Conservation (phyloP, 2,113 vertebrate genomes). For the Ascaphus truei region DNA sequence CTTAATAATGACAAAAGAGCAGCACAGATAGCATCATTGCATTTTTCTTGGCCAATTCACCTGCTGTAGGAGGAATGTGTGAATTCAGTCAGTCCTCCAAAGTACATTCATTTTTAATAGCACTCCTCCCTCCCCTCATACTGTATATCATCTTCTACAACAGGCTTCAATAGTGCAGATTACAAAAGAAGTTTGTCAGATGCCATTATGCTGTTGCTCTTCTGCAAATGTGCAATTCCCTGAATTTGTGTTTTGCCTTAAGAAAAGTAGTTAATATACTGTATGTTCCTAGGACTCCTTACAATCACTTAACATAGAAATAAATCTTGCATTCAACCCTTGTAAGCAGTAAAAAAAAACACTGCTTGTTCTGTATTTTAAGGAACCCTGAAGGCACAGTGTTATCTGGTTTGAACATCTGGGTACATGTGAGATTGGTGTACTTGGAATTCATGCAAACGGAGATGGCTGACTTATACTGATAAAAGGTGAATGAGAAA, state of each 20-base stretch:
- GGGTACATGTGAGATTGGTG: not conserved
- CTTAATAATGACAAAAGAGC: not conserved
- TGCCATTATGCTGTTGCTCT: not conserved
- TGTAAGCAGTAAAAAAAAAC: not conserved
- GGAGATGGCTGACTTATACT: not conserved
- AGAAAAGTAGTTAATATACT: not conserved
- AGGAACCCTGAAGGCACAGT: not conserved
- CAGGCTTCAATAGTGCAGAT: not conserved
- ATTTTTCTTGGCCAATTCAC: not conserved
- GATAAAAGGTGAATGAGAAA: not conserved
- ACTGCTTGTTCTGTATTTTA: not conserved
- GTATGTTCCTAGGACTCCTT: not conserved
- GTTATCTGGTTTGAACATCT: not conserved
- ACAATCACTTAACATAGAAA: not conserved
- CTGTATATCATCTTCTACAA: not conserved
- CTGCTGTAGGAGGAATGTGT: not conserved
- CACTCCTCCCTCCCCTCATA: too few relatives aligned
- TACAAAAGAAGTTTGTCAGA: not conserved
- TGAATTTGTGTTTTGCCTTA: not conserved
- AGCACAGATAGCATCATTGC: not conserved
- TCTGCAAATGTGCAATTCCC: not conserved
- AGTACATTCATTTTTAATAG: not conserved
- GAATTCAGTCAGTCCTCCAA: not conserved
- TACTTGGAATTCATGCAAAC: not conserved
- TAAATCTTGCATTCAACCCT: not conserved